Evolutionary conservation across 2,797 vertebrate genomes (phyloP).

Genomic region (Manis pentadactyla): DNA sequence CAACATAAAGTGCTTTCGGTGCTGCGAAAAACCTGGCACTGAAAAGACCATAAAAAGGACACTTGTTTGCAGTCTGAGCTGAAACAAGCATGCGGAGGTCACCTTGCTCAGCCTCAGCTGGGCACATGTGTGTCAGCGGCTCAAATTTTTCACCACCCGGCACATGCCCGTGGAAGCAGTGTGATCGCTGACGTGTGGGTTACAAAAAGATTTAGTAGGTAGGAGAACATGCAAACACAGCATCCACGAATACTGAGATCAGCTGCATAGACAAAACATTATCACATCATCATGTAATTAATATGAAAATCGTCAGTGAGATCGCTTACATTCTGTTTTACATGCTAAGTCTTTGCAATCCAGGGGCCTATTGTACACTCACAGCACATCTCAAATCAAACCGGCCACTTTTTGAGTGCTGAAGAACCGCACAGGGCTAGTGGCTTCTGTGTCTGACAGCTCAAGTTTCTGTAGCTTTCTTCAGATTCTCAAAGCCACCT

Average conservation of each 20-base stretch:
- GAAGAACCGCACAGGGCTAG: rapidly evolving
- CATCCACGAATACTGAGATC: rapidly evolving
- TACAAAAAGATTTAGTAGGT: rapidly evolving
- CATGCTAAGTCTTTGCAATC: background rate
- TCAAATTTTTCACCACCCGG: rapidly evolving
- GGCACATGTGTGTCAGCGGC: background rate
- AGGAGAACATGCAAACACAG: rapidly evolving
- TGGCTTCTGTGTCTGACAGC: background rate
- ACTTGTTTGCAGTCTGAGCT: background rate
- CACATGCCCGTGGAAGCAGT: rapidly evolving
- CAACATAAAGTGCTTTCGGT: background rate
- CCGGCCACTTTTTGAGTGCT: background rate
- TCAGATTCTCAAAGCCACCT: background rate
- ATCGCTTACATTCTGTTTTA: background rate
- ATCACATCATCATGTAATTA: background rate
- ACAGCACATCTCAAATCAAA: background rate
- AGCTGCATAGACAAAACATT: background rate
- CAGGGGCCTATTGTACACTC: background rate
- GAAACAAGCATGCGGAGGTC: background rate
- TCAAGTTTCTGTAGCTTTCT: background rate
- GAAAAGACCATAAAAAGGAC: background rate
- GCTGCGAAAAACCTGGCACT: background rate
- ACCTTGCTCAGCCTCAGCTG: background rate
- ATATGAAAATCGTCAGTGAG: background rate
- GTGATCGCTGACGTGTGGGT: background rate